Evolutionary conservation across 2,888 invertebrate species (phyloP), one percentile per base, ranked within the genome.

Genomic region (Barypeithes pellucidus): DNA sequence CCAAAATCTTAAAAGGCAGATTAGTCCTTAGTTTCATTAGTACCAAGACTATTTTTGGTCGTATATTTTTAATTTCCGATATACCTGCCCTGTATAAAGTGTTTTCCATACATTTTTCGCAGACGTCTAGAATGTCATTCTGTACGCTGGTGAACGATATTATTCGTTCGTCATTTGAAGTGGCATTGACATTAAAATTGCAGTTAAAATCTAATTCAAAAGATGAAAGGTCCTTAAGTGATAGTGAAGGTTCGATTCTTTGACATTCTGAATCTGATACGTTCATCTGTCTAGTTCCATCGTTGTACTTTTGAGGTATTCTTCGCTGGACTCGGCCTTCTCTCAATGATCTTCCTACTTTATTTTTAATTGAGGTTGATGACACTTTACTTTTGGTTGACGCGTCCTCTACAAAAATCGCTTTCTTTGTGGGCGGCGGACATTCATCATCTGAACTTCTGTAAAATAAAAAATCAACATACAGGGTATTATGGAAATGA

Each of bases 21-120:
- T 54, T n/a, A 8, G 14, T 54, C 20, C 14, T 54, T 54, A 54
- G 8, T 29, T 54, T 54, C 14, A n/a, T 54, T 14, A 54, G 29
- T 14, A 54, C 52, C 20, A 54, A 54, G 0, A 29, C 20, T 29
- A 54, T 29, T 54, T 54, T 54, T 8, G 11, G 14, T 7, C 22
- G 24, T 3, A 54, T 54, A 54, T 14, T 29, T 29, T 14, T 29
- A 14, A 14, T 14, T n/a, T 14, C 3, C 0, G n/a, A n/a, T 14
- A 54, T 14, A 1, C 20, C 20, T n/a, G 29, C 14, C 0, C 0
- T 8, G 16, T 54, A 54, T n/a, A 54, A 9, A 29, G 14, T 29
- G 12, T 54, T 54, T 14, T 54, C 52, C 8, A 54, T 8, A n/a
- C 52, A 54, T 29, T 54, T 54, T 29, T 54, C 52, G 29, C 52